A percentile compares a stretch with the other conserved stretches of the same genome.
Evolutionary conservation across 2,888 invertebrate genomes (phyloP).

Genomic region (Mechanitis mazaeus): DNA sequence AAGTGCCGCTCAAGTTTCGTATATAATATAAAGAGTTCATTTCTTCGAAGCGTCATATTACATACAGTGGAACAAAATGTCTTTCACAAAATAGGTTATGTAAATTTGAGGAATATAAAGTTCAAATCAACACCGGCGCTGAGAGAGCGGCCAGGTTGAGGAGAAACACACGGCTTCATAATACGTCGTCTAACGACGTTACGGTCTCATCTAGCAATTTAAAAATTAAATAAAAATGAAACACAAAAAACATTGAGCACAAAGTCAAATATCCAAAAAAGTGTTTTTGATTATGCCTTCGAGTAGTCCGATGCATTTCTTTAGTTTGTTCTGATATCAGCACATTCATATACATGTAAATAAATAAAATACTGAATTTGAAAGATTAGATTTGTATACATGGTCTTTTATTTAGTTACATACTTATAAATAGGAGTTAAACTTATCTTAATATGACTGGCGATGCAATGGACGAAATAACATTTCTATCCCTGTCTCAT

Average conservation of each 20-base stretch:
- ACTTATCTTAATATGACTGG: no score
- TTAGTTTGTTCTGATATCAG: no score
- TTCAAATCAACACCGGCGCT: conserved; percentile 57
- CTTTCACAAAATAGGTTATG: conserved; percentile 56
- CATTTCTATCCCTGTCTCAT: no score
- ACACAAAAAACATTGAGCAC: background rate
- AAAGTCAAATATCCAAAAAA: no score
- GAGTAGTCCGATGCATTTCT: no score
- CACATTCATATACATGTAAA: no score
- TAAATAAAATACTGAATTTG: no score
- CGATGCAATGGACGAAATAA: no score
- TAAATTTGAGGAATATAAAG: conserved; percentile 58
- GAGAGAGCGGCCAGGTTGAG: conserved; percentile 48
- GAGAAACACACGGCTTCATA: conserved; percentile 35
- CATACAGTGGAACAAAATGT: conserved; percentile 33
- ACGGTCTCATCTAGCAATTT: background rate
- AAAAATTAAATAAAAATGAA: background rate
- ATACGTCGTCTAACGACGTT: conserved; percentile 9
- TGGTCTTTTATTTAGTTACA: no score
- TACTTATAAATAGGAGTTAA: no score
- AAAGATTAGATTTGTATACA: no score
- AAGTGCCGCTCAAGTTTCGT: background rate
- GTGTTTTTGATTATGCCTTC: no score
- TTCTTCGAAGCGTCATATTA: conserved; percentile 16
- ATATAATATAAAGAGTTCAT: conserved; percentile 14